Conservation (phyloP, 2,888 invertebrate genomes). For the Meghimatium bilineatum region DNA sequence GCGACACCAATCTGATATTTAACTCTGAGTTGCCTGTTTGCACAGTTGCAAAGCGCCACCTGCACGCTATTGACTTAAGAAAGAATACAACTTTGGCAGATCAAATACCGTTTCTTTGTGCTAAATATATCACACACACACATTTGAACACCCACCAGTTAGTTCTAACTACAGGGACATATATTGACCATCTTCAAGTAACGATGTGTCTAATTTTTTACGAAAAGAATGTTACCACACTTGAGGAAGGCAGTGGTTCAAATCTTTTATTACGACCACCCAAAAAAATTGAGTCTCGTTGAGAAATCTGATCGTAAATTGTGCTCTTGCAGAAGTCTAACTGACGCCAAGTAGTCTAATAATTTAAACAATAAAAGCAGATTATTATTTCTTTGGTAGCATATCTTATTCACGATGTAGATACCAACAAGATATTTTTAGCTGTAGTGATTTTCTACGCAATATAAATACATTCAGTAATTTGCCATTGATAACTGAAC, state of each 20-base stretch:
- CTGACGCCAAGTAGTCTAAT: too few species aligned
- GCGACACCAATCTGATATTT: background rate
- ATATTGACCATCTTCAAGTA: background rate
- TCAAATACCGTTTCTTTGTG: background rate
- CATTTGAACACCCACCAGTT: background rate
- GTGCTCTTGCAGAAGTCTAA: too few species aligned
- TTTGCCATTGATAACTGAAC: too few species aligned
- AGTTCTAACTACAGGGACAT: background rate
- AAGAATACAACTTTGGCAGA: background rate
- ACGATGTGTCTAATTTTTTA: background rate
- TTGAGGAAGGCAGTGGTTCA: background rate
- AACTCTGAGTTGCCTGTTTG: background rate
- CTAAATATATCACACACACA: conserved; percentile 10
- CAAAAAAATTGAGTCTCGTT: too few species aligned
- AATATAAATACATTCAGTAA: too few species aligned
- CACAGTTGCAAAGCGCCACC: conserved; percentile 2
- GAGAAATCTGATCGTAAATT: too few species aligned
- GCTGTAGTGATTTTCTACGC: too few species aligned
- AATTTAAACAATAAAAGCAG: too few species aligned
- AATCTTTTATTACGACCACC: too few species aligned
- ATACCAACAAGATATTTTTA: too few species aligned
- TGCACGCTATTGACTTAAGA: background rate
- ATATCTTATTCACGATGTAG: too few species aligned
- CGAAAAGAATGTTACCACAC: background rate
- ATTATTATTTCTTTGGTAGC: too few species aligned